Evolutionary conservation across 2,113 vertebrate genomes (phyloP).

Genomic region (Beaufortia kweichowensis): DNA sequence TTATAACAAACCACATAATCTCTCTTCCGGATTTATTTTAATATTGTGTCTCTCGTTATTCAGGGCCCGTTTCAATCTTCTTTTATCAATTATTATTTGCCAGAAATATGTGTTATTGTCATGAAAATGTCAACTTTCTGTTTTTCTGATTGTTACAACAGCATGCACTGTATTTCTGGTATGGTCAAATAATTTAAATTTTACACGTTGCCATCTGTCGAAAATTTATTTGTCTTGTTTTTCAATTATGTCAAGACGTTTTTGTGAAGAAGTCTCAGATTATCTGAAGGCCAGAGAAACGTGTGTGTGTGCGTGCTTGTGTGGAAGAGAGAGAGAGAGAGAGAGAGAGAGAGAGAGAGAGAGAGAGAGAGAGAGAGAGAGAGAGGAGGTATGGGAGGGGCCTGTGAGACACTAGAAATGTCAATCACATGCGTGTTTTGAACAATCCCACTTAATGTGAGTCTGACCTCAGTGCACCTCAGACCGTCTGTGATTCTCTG

Average conservation of each 20-base stretch:
- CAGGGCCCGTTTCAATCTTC: slow-evolving; percentile 72
- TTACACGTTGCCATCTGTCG: no score
- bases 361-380: slow-evolving; percentile 62
- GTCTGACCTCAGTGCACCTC: slow-evolving; percentile 96
- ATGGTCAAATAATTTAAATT: no score
- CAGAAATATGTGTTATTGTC: background rate
- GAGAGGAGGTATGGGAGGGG: slow-evolving; percentile 84
- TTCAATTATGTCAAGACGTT: no score
- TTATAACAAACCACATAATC: slow-evolving; percentile 64
- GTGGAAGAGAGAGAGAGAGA: slow-evolving; percentile 69
- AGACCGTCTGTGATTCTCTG: slow-evolving; percentile 70
- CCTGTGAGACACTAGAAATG: slow-evolving; percentile 92
- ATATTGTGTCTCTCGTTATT: slow-evolving; percentile 78
- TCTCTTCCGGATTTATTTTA: slow-evolving; percentile 75
- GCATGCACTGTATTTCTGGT: no score
- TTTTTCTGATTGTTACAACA: no score
- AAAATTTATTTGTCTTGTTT: no score
- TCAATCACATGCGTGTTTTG: slow-evolving; percentile 95
- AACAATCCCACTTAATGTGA: slow-evolving; percentile 98
- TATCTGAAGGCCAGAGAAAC: background rate
- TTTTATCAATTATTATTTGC: background rate
- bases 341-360: slow-evolving; percentile 61
- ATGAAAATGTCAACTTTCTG: background rate
- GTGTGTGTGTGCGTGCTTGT: slow-evolving; percentile 58
- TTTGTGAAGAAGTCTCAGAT: slow-evolving; percentile 55